Evolutionary conservation across 2,113 vertebrate genomes (phyloP).

Genomic region (Malaclemys terrapin): DNA sequence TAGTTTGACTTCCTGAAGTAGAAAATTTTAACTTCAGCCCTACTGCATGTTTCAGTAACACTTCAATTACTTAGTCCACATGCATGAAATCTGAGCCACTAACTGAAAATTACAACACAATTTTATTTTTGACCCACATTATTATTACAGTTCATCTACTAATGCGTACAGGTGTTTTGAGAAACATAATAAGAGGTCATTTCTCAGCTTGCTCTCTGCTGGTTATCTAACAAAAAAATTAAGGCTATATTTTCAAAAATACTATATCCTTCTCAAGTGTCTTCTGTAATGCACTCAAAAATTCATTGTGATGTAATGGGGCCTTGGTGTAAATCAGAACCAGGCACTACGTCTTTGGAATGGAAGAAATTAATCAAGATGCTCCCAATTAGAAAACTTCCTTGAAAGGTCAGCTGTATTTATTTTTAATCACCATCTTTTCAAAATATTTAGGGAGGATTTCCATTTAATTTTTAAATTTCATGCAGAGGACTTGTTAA

Average conservation of each 20-base stretch:
- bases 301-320: slow-evolving; percentile 81
- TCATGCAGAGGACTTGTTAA: neutral
- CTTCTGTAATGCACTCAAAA: slow-evolving; percentile 82
- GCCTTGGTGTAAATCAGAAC: neutral
- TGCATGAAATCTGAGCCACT: neutral
- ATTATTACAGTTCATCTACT: slow-evolving; percentile 24
- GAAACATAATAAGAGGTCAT: slow-evolving; percentile 1
- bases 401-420: neutral
- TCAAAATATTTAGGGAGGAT: neutral
- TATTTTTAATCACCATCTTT: neutral
- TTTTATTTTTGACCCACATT: slow-evolving; percentile 22
- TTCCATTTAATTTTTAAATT: neutral
- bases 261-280: slow-evolving; percentile 85
- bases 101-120: neutral
- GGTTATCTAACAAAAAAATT: slow-evolving; percentile 11
- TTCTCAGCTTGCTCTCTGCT: neutral
- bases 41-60: neutral
- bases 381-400: neutral
- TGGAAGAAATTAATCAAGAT: neutral
- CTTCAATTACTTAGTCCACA: neutral
- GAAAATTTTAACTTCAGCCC: slow-evolving; percentile 40
- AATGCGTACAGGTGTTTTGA: neutral
- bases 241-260: neutral
- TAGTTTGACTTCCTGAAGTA: slow-evolving; percentile 1
- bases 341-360: neutral